Base-by-base conservation (phyloP, 23 tunicate species). In the Phallusia fumigata region DNA sequence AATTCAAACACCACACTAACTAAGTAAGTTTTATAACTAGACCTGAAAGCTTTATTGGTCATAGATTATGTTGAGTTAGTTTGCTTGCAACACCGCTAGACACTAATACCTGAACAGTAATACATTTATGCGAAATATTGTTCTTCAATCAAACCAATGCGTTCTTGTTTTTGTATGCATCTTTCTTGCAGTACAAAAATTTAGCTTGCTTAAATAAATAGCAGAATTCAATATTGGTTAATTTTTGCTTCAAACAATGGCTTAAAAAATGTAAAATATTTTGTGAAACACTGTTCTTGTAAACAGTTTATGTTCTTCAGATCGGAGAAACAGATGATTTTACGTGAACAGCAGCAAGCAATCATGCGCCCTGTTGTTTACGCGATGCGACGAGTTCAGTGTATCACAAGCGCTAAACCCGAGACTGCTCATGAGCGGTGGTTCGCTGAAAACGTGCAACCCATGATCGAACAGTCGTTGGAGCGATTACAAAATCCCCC, bases 381-480 rank as follows among this genome's bases (percentile, higher is more conserved):
- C 86, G 90, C 99, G 19, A 79, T 97, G 34, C 86, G 85, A 2
- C 77, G 90, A 26, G 93, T 97, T 32, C 87, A 86, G 31, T 79
- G 89, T 0, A 92, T 97, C 82, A 97, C 99, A 11, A 36, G 76
- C 49, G 84, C 89, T 10, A 53, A 77, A 21, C 91, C 99, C 6
- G 99, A 97, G 58, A 97, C 99, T 19, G 98, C 99, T 13, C 97
- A 92, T 53, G 99, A 97, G 72, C 64, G 72, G 26, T 88, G 98
- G 93, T 94, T 94, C 32, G 88, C 93, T 19, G 98, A 94, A 26
- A 84, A 79, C 49, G 64, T 94, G 52, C 98, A 94, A 74, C 98
- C 98, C 0, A 32, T 94, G 75, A 85, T 94, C 74, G 89, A 86
- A 34, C 88, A 83, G 36, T 93, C 94, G 11, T 72, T 94, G 76